Base-by-base conservation (phyloP, 35 echinoderm and acorn worm species). In the Lytechinus pictus region DNA sequence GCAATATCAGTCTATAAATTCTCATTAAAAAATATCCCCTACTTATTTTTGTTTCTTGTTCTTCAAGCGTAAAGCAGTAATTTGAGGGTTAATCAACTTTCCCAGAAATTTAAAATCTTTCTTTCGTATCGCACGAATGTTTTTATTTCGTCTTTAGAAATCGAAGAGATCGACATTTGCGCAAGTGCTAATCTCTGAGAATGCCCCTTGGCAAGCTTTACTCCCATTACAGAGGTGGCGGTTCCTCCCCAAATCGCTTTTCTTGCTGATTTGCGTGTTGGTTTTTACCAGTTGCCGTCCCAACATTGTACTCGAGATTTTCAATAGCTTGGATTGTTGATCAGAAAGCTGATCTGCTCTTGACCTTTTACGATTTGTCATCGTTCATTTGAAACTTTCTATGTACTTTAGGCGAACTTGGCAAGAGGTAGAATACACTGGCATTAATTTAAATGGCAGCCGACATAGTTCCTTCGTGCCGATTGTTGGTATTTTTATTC, bases 361-460 rank as follows among this genome's bases (percentile, higher is more conserved):
- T 54, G 88, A 90, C 88, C 88, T 54, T 90, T 90, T 54, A 54
- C 88, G 16, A 52, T 54, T 54, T 52, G 88, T 54, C 28, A 54
- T 90, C 52, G 88, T 90, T 90, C 88, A 90, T 90, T 90, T 54
- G 88, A 90, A 90, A 90, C 88, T 90, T 54, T 90, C 88, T 79
- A 90, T 90, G 88, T 90, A 90, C 88, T 90, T 90, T 90, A 9
- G 13, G 88, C 52, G 88, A 90, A 90, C 88, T 90, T 90, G 66
- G 66, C 66, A 79, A 79, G 66, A 24, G 66, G 66, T 79, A 79
- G 19, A 79, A 79, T 79, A 79, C 66, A 79, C 66, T 79, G 66
- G 66, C 66, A 79, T 79, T 79, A 44, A 44, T 44, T 44, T 44
- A 79, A 79, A 79, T 79, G 66, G 66, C 66, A 24, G 66, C 66